These are phyloP conservation scores for Mastomys natalensis DNA, from an alignment of 2,113 vertebrate species.

Conservation along the genomic window DNA sequence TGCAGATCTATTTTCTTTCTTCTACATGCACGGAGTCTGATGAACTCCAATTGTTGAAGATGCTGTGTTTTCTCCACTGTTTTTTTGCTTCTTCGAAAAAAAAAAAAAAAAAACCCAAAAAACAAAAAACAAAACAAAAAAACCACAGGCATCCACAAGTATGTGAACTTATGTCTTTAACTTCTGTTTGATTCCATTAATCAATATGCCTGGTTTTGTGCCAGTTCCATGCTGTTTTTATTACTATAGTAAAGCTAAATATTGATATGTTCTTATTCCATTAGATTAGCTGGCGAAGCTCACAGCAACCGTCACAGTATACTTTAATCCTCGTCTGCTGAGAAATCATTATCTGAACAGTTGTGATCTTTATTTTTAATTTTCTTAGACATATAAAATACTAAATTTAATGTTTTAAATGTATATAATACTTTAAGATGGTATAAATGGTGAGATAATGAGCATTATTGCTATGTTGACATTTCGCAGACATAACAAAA, in stretches of 20 bases:
- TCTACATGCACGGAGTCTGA: background rate
- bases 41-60: background rate
- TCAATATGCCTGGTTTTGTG: background rate
- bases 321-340: slow-evolving; percentile 24
- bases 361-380: background rate
- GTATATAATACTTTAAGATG: slow-evolving; percentile 20
- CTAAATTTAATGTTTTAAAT: slow-evolving; percentile 45
- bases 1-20: background rate
- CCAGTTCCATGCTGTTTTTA: background rate
- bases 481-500: slow-evolving; percentile 38
- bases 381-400: slow-evolving; percentile 8
- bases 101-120: background rate
- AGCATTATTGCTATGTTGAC: slow-evolving; percentile 50
- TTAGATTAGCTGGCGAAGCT: background rate
- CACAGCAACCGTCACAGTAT: background rate
- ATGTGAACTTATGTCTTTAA: background rate
- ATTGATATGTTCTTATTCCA: background rate
- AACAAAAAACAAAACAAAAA: background rate
- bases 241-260: background rate
- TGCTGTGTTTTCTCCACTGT: background rate
- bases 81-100: background rate
- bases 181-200: background rate
- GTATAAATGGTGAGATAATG: background rate
- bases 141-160: background rate
- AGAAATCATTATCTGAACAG: slow-evolving; percentile 30